Evolutionary conservation across 2,888 invertebrate genomes (phyloP).

Genomic region (Colletes collaris): DNA sequence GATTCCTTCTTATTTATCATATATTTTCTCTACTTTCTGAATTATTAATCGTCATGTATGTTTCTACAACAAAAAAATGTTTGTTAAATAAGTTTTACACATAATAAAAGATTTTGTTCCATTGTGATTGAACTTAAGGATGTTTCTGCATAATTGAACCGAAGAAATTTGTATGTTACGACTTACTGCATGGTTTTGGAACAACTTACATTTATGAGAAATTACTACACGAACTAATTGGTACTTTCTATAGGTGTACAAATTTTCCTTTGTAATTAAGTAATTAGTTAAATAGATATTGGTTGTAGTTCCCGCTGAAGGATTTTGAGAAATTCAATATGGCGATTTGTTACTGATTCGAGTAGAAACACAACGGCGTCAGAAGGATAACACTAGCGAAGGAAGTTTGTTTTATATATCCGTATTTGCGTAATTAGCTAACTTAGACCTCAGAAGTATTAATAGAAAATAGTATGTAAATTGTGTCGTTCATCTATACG

Average conservation of each 20-base stretch:
- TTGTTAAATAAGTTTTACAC: too few relatives aligned
- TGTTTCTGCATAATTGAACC: too few relatives aligned
- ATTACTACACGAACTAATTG: background rate
- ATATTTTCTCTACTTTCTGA: background rate
- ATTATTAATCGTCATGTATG: background rate
- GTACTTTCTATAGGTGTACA: background rate
- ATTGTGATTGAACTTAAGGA: too few relatives aligned
- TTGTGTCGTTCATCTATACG: constrained; percentile 1
- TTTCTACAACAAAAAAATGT: background rate
- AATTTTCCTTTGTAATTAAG: constrained; percentile 1
- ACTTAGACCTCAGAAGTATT: constrained; percentile 10
- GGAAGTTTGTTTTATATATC: constrained; percentile 31
- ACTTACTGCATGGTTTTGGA: background rate
- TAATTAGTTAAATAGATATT: constrained; percentile 37
- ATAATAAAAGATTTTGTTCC: too few relatives aligned
- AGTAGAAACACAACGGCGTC: constrained; percentile 51
- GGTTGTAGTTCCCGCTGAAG: constrained; percentile 68
- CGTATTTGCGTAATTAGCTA: constrained; percentile 11
- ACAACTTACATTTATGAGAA: background rate
- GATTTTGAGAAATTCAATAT: constrained; percentile 62
- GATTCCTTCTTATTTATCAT: background rate
- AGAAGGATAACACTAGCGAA: constrained; percentile 57
- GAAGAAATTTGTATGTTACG: too few relatives aligned
- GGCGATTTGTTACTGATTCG: constrained; percentile 59
- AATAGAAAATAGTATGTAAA: constrained; percentile 16